A percentile compares a stretch with the other conserved stretches of the same genome.
Conservation (phyloP, 2,797 vertebrate species). For the Sciurus vulgaris region DNA sequence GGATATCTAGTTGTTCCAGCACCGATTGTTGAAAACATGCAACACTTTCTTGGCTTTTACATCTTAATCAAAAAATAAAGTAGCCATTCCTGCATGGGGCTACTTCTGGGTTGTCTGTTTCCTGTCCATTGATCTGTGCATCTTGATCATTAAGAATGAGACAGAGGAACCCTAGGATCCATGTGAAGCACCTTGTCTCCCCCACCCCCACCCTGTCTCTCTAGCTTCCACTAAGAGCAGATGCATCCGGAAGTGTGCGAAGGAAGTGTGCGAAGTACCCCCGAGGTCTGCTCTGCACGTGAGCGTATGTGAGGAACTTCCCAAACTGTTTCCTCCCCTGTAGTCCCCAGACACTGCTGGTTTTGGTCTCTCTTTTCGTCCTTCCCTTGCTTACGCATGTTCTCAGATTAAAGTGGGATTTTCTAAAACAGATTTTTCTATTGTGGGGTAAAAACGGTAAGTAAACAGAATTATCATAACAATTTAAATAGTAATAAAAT, state of each 20-base stretch:
- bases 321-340: conserved; percentile 42
- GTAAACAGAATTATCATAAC: conserved; percentile 88
- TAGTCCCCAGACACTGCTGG: conserved; percentile 56
- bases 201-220: not conserved
- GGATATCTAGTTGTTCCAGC: not conserved
- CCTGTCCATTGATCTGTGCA: rapidly evolving
- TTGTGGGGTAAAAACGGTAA: conserved; percentile 82
- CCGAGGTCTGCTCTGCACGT: not conserved
- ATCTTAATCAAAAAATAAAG: not conserved
- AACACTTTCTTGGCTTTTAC: not conserved
- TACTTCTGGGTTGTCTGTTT: not conserved
- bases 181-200: rapidly evolving
- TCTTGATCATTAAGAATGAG: not conserved
- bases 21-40: not conserved
- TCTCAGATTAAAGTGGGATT: conserved; percentile 85
- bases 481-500: conserved; percentile 91
- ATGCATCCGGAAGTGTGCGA: not conserved
- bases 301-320: conserved; percentile 66
- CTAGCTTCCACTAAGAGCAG: not conserved
- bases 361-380: conserved; percentile 66
- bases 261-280: not conserved
- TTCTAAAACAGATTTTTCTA: conserved; percentile 87
- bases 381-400: conserved; percentile 80
- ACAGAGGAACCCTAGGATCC: not conserved
- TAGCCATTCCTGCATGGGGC: not conserved